Evolutionary conservation across 2,797 vertebrate species (phyloP).

Genomic region (Premnoplex brunnescens): DNA sequence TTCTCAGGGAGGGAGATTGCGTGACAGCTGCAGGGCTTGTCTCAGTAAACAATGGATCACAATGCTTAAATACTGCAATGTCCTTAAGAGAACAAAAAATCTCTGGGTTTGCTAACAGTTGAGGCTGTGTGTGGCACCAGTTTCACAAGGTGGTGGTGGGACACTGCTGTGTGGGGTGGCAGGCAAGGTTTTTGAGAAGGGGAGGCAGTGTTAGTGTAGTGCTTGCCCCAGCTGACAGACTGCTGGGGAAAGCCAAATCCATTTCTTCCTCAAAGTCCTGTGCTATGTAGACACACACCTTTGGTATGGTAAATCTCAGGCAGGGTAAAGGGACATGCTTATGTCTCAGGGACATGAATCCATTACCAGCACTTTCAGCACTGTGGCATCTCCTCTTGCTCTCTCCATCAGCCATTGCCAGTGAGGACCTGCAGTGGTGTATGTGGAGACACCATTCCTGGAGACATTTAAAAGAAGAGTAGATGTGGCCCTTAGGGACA

Average conservation of each 20-base stretch:
- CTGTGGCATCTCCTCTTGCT: background rate
- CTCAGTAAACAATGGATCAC: background rate
- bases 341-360: background rate
- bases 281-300: background rate
- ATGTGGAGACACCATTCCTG: background rate
- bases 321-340: rapidly evolving
- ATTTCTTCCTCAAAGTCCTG: background rate
- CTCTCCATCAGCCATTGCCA: background rate
- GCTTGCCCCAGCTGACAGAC: background rate
- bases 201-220: background rate
- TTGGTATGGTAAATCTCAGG: background rate
- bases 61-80: background rate
- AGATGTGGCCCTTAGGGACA: background rate
- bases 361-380: background rate
- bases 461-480: background rate
- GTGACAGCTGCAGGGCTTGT: background rate
- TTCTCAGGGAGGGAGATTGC: background rate
- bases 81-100: background rate
- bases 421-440: background rate
- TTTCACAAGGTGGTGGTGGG: background rate
- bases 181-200: background rate
- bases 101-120: background rate
- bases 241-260: background rate
- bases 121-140: background rate
- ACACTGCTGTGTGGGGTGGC: rapidly evolving